Base-by-base conservation (phyloP, 2,113 vertebrate genomes). In the Irena cyanogastra region DNA sequence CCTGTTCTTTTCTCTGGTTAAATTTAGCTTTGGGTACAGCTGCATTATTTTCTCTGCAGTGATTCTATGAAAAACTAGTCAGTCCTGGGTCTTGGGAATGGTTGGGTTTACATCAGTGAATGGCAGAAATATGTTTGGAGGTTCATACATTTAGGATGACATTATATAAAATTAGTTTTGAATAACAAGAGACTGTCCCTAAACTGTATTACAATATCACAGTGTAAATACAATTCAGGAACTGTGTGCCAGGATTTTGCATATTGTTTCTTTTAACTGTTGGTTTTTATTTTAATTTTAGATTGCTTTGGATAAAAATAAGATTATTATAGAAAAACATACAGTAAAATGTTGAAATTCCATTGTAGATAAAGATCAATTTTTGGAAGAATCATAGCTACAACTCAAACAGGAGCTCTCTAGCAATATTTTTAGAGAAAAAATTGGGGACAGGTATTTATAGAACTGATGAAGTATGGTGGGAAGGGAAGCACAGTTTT, bases 1-100 rank as follows among this genome's bases (percentile, higher is more conserved):
- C 92, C 85, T 95, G 75, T 85, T 90, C 70, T 95, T 88, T 77
- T 80, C 35, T 83, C 90, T 93, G 59, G 71, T 93, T 96, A 97
- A 94, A 95, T 95, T 93, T 93, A 94, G 91, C 14, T 88, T 26
- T 20, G 16, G 35, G 50, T 74, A 80, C 35, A 87, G 79, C 57
- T 75, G 41, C 19, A 75, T 82, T 94, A 79, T 83, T 85, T 77
- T 79, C 39, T 42, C 45, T 85, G 70, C 63, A 94, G 77, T 26
- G 53, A 91, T 47, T 82, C 66, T 33, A 66, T 16, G 19, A 94
- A 84, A 89, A 89, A 75, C 33, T 63, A 87, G 22, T 53, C 49
- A 94, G 44, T 44, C 28, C 13, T 82, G 64, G 39, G 39, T 72
- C 28, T 66, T 71, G 50, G 60, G n/a, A 93, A 93, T 64, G 57